Base-by-base conservation (phyloP, 2,888 invertebrate genomes). In the Amblyjoppa fuscipennis region DNA sequence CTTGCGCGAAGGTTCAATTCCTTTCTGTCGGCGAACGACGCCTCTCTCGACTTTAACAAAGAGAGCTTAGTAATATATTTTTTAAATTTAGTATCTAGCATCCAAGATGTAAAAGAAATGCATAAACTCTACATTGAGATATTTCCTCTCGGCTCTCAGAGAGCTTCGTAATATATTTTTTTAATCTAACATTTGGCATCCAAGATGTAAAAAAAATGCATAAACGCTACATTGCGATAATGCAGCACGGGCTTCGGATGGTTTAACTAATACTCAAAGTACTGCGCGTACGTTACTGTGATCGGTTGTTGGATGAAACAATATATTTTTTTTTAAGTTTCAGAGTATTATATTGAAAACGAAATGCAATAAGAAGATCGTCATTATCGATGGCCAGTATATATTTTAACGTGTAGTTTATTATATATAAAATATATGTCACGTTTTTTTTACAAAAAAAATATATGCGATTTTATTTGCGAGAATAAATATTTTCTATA, bases 401-500 rank as follows among this genome's bases (percentile, higher is more conserved):
- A 81, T 66, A 79, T 9, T 41, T 41, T 11, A 41, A 41, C 41
- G n/a, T n/a, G 34, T 70, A 59, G 59, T 25, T 28, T 59, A 59
- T 59, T 28, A 28, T 16, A 41, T 41, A 11, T 41, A 13, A 59
- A 31, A 49, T 41, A 69, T 73, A 81, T 61, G 49, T n/a, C 41
- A 69, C 31, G 9, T 45, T 66, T 49, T 41, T 51, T 53, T 71
- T 68, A 61, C 56, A 76, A 11, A 49, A 38, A 31, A 41, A 28
- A 20, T 83, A 68, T 76, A 49, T 79, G 78, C 61, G 79, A 77
- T 73, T 59, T 49, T 83, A 79, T 79, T 59, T 81, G 83, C 51
- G 81, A 84, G 75, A 73, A 64, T 80, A 73, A 80, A 80, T 73
- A 56, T 80, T 66, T 71, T 25, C 11, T 79, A 66, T 66, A 53